Percentiles rank a stretch among this genome's conserved stretches.
Evolutionary conservation across 2,113 vertebrate species (phyloP).

Genomic region (Coregonus clupeaformis): DNA sequence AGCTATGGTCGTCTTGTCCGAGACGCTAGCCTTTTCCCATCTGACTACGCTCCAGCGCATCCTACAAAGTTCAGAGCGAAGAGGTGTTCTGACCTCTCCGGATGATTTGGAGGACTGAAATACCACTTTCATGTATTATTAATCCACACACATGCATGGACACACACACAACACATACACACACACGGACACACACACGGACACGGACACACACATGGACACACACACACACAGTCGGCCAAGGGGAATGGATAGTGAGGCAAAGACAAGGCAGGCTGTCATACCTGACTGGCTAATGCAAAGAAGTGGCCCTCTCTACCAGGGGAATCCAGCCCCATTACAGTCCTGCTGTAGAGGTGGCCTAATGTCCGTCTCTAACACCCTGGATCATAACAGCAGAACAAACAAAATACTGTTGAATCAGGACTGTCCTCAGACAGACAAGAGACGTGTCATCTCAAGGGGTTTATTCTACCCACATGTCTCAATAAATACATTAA

Average conservation of each 20-base stretch:
- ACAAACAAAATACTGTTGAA: slow-evolving; percentile 53
- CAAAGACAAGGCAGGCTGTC: slow-evolving; percentile 77
- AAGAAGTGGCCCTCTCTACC: slow-evolving; percentile 80
- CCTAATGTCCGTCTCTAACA: slow-evolving; percentile 86
- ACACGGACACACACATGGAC: too few relatives aligned
- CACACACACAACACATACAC: too few relatives aligned
- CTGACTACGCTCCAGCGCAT: slow-evolving; percentile 78
- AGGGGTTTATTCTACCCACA: neutral
- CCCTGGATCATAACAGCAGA: slow-evolving; percentile 85
- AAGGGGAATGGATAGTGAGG: slow-evolving; percentile 75
- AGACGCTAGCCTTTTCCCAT: slow-evolving; percentile 88
- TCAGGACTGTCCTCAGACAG: slow-evolving; percentile 19
- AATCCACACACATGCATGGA: slow-evolving; percentile 67
- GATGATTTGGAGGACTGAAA: slow-evolving; percentile 92
- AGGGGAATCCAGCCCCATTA: slow-evolving; percentile 93
- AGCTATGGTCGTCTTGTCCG: slow-evolving; percentile 80
- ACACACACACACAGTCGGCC: slow-evolving; percentile 40
- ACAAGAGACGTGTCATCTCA: neutral
- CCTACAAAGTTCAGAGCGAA: slow-evolving; percentile 87
- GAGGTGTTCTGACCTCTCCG: slow-evolving; percentile 80
- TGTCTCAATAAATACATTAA: neutral
- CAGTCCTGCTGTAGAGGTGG: slow-evolving; percentile 84
- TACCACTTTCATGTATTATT: slow-evolving; percentile 99
- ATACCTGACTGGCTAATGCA: slow-evolving; percentile 93
- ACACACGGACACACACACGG: too few relatives aligned